These are phyloP conservation scores for Ageneiosus marmoratus DNA, from an alignment of 2,113 vertebrate genomes.

Conservation along the genomic window DNA sequence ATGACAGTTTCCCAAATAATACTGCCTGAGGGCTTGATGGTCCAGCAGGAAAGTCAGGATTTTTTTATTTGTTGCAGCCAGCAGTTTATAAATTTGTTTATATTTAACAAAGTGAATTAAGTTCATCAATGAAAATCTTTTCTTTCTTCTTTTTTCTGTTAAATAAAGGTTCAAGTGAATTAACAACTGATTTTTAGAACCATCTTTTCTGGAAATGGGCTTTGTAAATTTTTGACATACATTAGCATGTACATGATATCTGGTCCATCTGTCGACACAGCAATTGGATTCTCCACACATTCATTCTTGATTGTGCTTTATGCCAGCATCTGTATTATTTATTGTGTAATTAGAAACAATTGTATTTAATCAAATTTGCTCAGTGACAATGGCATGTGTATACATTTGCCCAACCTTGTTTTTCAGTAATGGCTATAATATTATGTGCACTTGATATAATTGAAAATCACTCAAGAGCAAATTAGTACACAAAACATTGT, in stretches of 20 bases:
- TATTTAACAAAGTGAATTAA: too few relatives aligned
- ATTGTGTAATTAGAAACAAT: constrained; percentile 47
- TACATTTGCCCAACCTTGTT: constrained; percentile 47
- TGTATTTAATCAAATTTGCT: constrained; percentile 46
- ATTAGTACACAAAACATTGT: constrained; percentile 44
- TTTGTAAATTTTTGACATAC: not conserved
- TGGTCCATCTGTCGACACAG: not conserved
- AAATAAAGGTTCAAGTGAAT: too few relatives aligned
- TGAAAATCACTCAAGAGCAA: constrained; percentile 51
- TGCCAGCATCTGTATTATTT: constrained; percentile 33
- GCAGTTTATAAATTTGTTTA: too few relatives aligned
- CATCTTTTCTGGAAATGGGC: too few relatives aligned
- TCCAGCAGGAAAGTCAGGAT: too few relatives aligned
- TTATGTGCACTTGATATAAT: constrained; percentile 49
- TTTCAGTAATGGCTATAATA: constrained; percentile 41
- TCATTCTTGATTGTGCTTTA: not conserved
- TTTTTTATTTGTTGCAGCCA: too few relatives aligned
- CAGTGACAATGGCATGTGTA: constrained; percentile 21
- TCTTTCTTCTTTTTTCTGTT: too few relatives aligned
- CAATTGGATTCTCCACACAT: not conserved
- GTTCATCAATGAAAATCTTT: too few relatives aligned
- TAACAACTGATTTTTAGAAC: not conserved
- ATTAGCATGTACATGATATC: not conserved
- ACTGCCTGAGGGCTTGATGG: too few relatives aligned
- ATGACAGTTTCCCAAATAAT: too few relatives aligned